Evolutionary conservation across 2,113 vertebrate species (phyloP), one percentile per base, ranked within the genome.

Genomic region (Morone saxatilis): DNA sequence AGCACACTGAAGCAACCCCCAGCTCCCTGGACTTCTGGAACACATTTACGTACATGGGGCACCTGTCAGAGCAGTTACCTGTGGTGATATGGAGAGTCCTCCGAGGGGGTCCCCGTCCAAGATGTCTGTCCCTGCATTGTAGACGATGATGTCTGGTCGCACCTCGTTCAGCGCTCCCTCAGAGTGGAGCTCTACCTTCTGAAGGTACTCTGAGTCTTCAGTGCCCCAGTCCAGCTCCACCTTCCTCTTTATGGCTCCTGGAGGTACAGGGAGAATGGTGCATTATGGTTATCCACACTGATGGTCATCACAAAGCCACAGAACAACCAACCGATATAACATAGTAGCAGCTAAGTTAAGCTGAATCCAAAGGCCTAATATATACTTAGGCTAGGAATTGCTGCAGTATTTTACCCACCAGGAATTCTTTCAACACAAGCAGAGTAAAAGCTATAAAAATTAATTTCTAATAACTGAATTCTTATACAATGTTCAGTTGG

Each of bases 161-260:
- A 96, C 84, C 80, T 99, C 98, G 1, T 96, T 96, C 78, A 99
- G 91, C 0, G 97, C 95, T 20, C 93, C 95, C 57, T 96, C 95
- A 43, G 95, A 88, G 0, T 97, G 97, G 20, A 95, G 94, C 78
- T 96, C 95, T 14, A 99, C 97, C 73, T 97, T 98, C 72, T 94
- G 94, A 51, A 99, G 96, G 86, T 99, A 99, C 65, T 99, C 98
- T 0, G 81, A 84, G 19, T 99, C 98, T 85, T 99, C 97, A 0
- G 97, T 98, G 48, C 97, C 97, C 98, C 98, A 98, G 61, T 99
- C 97, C 86, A 99, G 90, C 59, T 99, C 98, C 87, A 99, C 96
- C 75, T 94, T 97, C 78, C 97, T 94, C 76, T 95, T 96, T 89
- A 99, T 99, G 86, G 98, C 98, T 85, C 96, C 98, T 99, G 87